Evolutionary conservation across 1,140 invertebrate genomes (phyloP).

Genomic region (Euwallacea similis): DNA sequence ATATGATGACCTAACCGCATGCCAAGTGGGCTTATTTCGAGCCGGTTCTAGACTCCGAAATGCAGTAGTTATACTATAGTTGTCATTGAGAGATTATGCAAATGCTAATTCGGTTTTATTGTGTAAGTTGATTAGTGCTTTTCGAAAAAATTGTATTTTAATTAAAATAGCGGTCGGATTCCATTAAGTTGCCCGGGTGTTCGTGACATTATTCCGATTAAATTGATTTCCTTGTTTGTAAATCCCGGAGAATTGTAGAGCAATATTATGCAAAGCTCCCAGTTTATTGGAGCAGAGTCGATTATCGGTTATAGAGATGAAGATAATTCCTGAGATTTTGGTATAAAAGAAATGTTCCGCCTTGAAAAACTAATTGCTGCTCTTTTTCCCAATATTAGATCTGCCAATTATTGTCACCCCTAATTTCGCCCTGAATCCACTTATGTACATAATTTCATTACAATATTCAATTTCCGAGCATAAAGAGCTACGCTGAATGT

Average conservation of each 20-base stretch:
- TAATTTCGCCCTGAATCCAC: too few relatives aligned
- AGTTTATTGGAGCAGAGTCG: too few relatives aligned
- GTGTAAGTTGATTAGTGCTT: slow-evolving; percentile 4
- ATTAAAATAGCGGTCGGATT: slow-evolving; percentile 3
- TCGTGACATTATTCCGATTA: slow-evolving; percentile 6
- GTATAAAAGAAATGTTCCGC: too few relatives aligned
- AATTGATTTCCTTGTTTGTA: slow-evolving; percentile 7
- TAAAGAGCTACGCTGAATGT: too few relatives aligned
- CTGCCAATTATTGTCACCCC: too few relatives aligned
- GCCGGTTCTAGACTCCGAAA: not conserved
- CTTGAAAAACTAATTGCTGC: too few relatives aligned
- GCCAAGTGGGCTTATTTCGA: not conserved
- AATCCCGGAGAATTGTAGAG: not conserved
- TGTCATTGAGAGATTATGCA: slow-evolving; percentile 1
- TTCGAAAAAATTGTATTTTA: not conserved
- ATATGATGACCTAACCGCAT: not conserved
- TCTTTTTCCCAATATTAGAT: too few relatives aligned
- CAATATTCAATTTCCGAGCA: too few relatives aligned
- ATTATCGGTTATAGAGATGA: too few relatives aligned
- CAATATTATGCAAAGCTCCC: not conserved
- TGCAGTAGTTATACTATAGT: not conserved
- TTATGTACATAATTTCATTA: too few relatives aligned
- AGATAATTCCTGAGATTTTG: too few relatives aligned
- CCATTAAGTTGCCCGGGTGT: not conserved
- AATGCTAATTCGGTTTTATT: not conserved